These are phyloP conservation scores for Lomographa bimaculata DNA, from an alignment of 2,888 invertebrate species.

Conservation along the genomic window DNA sequence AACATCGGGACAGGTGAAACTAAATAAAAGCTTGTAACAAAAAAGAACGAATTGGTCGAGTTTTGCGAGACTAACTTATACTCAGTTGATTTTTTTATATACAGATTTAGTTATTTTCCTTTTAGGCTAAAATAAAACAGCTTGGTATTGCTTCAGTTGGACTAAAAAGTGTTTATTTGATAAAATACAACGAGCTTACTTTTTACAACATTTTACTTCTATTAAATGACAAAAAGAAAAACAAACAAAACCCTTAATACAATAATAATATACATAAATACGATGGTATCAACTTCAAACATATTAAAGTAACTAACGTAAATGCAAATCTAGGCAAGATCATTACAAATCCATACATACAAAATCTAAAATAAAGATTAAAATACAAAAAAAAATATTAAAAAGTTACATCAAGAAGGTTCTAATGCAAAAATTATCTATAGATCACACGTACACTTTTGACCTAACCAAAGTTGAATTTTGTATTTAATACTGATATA, in stretches of 20 bases:
- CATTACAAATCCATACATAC: slow-evolving; percentile 71
- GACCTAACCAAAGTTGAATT: slow-evolving; percentile 82
- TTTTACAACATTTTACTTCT: slow-evolving; percentile 84
- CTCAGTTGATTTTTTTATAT: too few relatives aligned
- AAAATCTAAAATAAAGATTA: slow-evolving; percentile 61
- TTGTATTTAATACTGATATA: slow-evolving; percentile 83
- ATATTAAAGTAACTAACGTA: slow-evolving; percentile 74
- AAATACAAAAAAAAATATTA: slow-evolving; percentile 55
- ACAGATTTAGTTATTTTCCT: too few relatives aligned
- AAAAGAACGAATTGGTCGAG: too few relatives aligned
- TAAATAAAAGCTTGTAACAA: too few relatives aligned
- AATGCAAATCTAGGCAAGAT: slow-evolving; percentile 83
- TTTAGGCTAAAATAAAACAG: slow-evolving; percentile 69
- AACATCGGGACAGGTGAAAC: too few relatives aligned
- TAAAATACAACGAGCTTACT: slow-evolving; percentile 84
- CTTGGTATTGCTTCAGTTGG: slow-evolving; percentile 80
- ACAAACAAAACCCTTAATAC: slow-evolving; percentile 81
- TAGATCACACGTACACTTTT: slow-evolving; percentile 82
- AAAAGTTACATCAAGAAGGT: slow-evolving; percentile 69
- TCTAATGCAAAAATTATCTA: slow-evolving; percentile 72
- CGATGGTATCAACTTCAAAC: slow-evolving; percentile 82
- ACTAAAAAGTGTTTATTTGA: slow-evolving; percentile 84
- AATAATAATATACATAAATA: slow-evolving; percentile 83
- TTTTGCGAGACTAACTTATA: too few relatives aligned
- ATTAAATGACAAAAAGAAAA: slow-evolving; percentile 77